phyloP scores from a whole-genome alignment of 2,888 invertebrate species.

The Amphipoea lucens region DNA sequence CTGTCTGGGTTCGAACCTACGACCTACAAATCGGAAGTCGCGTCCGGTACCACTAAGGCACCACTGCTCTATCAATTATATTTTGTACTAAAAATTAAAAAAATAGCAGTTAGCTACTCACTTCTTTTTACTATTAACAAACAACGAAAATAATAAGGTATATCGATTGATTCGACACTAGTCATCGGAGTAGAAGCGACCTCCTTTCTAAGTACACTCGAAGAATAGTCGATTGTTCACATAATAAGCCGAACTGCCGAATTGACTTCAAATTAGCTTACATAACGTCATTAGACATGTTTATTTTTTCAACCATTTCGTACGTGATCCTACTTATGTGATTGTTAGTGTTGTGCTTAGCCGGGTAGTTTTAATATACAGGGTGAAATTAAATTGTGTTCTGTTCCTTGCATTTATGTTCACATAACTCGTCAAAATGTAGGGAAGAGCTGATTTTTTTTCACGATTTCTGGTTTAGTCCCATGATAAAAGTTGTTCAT shows the following conservation, averaged over 20 bases:
- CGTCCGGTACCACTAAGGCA: not conserved
- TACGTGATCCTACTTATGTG: conserved; percentile 13
- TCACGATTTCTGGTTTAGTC: too few species aligned
- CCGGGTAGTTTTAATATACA: not conserved
- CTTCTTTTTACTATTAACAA: not conserved
- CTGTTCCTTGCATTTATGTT: too few species aligned
- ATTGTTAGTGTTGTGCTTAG: conserved; percentile 2
- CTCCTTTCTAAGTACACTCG: conserved; percentile 57
- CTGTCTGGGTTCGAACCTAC: not conserved
- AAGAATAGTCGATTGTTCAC: conserved; percentile 60
- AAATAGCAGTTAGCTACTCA: not conserved
- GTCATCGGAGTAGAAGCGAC: conserved; percentile 31
- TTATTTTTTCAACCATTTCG: conserved; percentile 42
- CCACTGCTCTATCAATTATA: not conserved
- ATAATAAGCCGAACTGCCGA: conserved; percentile 56
- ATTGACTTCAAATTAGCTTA: conserved; percentile 60
- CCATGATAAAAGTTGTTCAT: too few species aligned
- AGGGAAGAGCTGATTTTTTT: too few species aligned
- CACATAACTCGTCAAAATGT: too few species aligned
- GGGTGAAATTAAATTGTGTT: too few species aligned
- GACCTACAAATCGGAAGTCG: not conserved
- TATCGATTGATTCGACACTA: conserved; percentile 31
- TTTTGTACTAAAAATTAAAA: not conserved
- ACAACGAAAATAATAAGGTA: conserved; percentile 10
- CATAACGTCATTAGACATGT: conserved; percentile 57